Evolutionary conservation across 1,140 invertebrate genomes (phyloP), one percentile per base, ranked within the genome.

Genomic region (Phymastichus coffea): DNA sequence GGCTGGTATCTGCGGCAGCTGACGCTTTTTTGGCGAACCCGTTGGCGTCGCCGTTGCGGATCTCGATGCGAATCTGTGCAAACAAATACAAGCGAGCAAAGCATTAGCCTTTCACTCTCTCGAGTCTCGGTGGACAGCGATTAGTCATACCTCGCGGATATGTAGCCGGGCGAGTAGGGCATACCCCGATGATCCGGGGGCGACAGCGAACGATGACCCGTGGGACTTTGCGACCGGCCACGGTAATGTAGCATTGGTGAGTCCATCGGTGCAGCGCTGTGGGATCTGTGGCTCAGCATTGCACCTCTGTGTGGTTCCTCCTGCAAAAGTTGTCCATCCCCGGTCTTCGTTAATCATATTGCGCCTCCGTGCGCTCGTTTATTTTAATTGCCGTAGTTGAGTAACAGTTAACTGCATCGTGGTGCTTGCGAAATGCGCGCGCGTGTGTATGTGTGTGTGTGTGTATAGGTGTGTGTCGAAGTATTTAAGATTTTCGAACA

Each of bases 11-110:
- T 94, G 91, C 64, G 95, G 95, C 65, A 98, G 84, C 81, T 97
- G 94, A 61, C 95, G 83, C 80, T 97, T 97, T 81, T 97, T 96
- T 23, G 94, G 94, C 30, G 94, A 96, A 37, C 93, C 93, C 25
- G 93, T 93, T 43, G 94, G 94, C n/a, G 94, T 95, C 26, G 91
- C 92, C 28, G 91, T 95, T 33, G 92, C 91, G 40, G 92, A 95
- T 35, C 91, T 86, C 25, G 91, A 92, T 70, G 88, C 86, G 70
- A 90, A 90, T 63, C 88, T 84, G 53, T 80, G 81, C 19, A 62
- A 57, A 40, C 44, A 35, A 47, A 43, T 43, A 52, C 14, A 28
- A 14, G 1, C 22, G 12, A 1, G 25, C 19, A 41, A 10, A 35
- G 19, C 19, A 20, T 6, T 9, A 37, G 28, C 9, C 17, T 0